Conservation (phyloP, 2,797 vertebrate genomes). For the Bufotes viridis region DNA sequence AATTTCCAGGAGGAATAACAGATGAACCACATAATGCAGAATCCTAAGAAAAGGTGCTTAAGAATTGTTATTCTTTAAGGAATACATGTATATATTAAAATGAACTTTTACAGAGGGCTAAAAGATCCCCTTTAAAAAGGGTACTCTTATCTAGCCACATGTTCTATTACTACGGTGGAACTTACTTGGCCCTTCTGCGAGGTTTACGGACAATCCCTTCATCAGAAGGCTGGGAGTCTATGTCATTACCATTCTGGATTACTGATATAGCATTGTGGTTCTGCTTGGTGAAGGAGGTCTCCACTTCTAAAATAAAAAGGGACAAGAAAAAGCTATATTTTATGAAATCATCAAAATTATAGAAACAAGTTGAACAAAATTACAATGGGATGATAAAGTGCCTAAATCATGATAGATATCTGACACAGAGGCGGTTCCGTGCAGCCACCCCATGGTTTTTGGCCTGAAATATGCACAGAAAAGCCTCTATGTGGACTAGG, state of each 20-base stretch:
- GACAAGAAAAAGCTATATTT: not conserved
- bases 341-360: not conserved
- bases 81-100: too few species aligned
- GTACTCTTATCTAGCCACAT: not conserved
- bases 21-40: too few species aligned
- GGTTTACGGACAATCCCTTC: constrained; percentile 81
- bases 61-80: too few species aligned
- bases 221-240: constrained; percentile 76
- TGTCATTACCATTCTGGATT: constrained; percentile 81
- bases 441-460: too few species aligned
- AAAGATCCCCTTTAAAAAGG: too few species aligned
- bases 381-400: not conserved
- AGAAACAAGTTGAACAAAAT: not conserved
- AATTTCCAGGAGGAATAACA: too few species aligned
- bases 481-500: too few species aligned
- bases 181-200: constrained; percentile 87
- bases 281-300: constrained; percentile 75
- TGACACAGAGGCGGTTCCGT: too few species aligned
- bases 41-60: too few species aligned
- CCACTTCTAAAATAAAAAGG: constrained; percentile 70
- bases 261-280: constrained; percentile 66
- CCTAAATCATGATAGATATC: too few species aligned
- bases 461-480: too few species aligned
- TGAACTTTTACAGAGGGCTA: too few species aligned
- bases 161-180: constrained; percentile 15